Evolutionary conservation across 2,888 invertebrate species (phyloP), one percentile per base, ranked within the genome.

Genomic region (Chaetogeoica ovagalla): DNA sequence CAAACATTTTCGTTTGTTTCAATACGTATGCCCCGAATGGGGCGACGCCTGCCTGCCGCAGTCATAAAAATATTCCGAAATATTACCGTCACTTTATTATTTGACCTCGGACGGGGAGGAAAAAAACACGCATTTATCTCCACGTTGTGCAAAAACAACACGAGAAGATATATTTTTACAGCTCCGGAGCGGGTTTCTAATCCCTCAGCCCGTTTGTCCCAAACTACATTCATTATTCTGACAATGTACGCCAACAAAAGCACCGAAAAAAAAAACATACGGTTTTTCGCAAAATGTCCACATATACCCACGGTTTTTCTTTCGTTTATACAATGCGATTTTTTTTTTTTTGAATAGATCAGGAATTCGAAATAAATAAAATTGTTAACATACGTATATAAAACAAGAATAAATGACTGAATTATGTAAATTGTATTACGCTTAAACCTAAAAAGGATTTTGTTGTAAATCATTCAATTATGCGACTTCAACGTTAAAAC

Each of bases 191-290:
- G 62, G 57, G 62, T 63, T 79, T 79, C 79, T 79, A 79, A 79
- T 79, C 79, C 79, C 63, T 70, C 63, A 63, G 70, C 63, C 79
- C 71, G 79, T 79, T 79, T 79, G 55, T 79, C 70, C 63, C 79
- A 70, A 71, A 79, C 71, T 71, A 71, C 71, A 79, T 79, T 79
- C 71, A 79, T 79, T 79, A 71, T 79, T 79, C 62, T 79, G 79
- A 79, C 79, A 79, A 71, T 79, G 57, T 39, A 39, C 52, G 71
- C 63, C 37, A 79, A 79, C 77, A 79, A 79, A 71, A 79, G 79
- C 79, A 79, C 62, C 62, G 23, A 63, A 79, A 30, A 30, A 30
- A 30, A 30, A 62, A 71, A 79, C 79, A 71, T 79, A 79, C 39
- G 79, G 79, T 65, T 79, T 79, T 79, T 79, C 63, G 52, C 63